A percentile compares a stretch with the other conserved stretches of the same genome.
phyloP scores from a whole-genome alignment of 2,113 vertebrate genomes.

The Hippocampus abdominalis region DNA sequence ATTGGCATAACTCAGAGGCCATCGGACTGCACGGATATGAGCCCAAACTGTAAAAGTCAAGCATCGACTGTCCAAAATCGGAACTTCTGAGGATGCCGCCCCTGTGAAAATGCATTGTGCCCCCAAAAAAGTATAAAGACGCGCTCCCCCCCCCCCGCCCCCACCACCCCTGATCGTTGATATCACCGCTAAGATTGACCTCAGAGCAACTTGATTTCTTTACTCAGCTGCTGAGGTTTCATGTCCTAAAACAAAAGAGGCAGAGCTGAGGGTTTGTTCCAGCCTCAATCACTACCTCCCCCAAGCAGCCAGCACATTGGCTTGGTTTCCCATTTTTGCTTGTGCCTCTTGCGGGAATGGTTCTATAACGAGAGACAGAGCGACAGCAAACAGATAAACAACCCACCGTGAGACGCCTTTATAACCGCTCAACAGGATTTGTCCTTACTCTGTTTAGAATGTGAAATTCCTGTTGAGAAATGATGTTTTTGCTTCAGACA shows the following conservation, averaged over 20 bases:
- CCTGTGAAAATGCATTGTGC: not conserved
- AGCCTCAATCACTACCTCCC: slow-evolving; percentile 45
- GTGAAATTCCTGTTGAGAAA: not conserved
- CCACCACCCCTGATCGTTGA: slow-evolving; percentile 31
- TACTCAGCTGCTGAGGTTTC: slow-evolving; percentile 60
- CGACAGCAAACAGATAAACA: slow-evolving; percentile 19
- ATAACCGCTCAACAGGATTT: slow-evolving; percentile 10
- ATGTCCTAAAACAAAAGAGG: slow-evolving; percentile 41
- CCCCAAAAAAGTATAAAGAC: not conserved
- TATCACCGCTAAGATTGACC: slow-evolving; percentile 31
- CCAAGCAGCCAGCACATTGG: slow-evolving; percentile 37
- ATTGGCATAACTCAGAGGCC: not conserved
- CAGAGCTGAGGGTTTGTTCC: slow-evolving; percentile 30
- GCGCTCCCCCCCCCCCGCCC: too few relatives aligned
- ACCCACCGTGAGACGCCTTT: slow-evolving; percentile 5
- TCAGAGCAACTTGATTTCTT: slow-evolving; percentile 43
- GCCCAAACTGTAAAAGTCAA: not conserved
- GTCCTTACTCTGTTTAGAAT: slow-evolving; percentile 13
- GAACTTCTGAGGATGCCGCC: not conserved
- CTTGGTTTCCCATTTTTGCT: slow-evolving; percentile 26
- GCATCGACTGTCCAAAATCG: not conserved
- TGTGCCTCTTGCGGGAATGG: slow-evolving; percentile 27
- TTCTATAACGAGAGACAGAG: slow-evolving; percentile 21
- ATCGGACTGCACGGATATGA: not conserved
- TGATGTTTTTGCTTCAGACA: not conserved